A percentile compares a stretch with the other conserved stretches of the same genome.
These are phyloP conservation scores for Uropsilus gracilis DNA, from an alignment of 2,113 vertebrate species.

Conservation along the genomic window DNA sequence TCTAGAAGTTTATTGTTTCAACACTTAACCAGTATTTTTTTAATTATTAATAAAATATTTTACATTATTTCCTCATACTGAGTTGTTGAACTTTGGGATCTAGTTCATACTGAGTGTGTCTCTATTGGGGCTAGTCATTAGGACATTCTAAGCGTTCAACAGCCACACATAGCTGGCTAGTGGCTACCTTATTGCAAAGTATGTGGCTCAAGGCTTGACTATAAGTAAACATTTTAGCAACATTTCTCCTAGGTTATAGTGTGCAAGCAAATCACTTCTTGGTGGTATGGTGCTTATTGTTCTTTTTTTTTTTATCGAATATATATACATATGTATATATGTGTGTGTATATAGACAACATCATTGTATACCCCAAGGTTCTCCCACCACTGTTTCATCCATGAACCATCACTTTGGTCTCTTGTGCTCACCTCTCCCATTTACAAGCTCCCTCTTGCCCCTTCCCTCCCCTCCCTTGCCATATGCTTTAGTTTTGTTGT, in stretches of 20 bases:
- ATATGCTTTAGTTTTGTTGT: too few species aligned
- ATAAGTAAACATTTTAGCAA: neutral
- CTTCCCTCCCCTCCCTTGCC: too few species aligned
- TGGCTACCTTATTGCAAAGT: too few species aligned
- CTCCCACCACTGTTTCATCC: too few species aligned
- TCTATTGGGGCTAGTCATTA: neutral
- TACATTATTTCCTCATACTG: neutral
- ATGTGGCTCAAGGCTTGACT: neutral
- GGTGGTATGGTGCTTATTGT: neutral
- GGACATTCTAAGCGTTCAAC: neutral
- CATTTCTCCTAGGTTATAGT: too few species aligned
- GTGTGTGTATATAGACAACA: too few species aligned
- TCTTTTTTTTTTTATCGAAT: too few species aligned
- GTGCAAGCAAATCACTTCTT: neutral
- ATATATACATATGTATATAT: too few species aligned
- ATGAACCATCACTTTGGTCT: too few species aligned
- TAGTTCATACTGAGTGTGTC: neutral
- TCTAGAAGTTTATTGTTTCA: neutral
- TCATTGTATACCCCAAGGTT: too few species aligned
- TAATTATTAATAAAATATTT: neutral
- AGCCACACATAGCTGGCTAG: neutral
- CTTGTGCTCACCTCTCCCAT: too few species aligned
- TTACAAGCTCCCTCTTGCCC: too few species aligned
- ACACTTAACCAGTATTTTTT: neutral
- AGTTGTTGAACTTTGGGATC: neutral